Evolutionary conservation across 2,797 vertebrate species (phyloP).

Genomic region (Spinus pinus): DNA sequence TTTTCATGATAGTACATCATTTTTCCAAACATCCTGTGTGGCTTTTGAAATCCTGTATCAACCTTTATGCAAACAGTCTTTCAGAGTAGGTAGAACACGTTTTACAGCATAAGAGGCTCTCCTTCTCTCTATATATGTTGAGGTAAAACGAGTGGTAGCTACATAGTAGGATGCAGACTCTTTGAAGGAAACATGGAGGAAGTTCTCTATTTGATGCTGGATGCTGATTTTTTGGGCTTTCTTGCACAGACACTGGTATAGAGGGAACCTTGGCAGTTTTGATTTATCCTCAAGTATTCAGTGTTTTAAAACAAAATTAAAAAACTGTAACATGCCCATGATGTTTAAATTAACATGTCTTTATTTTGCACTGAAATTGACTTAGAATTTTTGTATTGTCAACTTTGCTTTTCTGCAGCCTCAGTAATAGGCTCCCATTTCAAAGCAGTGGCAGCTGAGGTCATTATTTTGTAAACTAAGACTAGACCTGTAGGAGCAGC

Average conservation of each 20-base stretch:
- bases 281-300: not conserved
- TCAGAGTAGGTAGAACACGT: not conserved
- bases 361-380: not conserved
- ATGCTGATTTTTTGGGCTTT: not conserved
- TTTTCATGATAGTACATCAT: not conserved
- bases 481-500: not conserved
- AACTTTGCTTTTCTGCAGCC: not conserved
- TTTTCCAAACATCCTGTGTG: not conserved
- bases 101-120: not conserved
- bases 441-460: not conserved
- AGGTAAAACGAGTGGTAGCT: not conserved
- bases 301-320: not conserved
- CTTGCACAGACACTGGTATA: not conserved
- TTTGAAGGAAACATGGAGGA: not conserved
- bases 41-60: not conserved
- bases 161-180: not conserved
- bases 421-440: not conserved
- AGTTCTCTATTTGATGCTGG: not conserved
- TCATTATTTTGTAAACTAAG: not conserved
- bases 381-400: not conserved
- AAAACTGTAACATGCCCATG: not conserved
- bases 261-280: not conserved
- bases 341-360: not conserved
- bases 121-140: fast-evolving
- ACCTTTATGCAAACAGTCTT: not conserved